Conservation (phyloP, 2,888 invertebrate genomes). For the Drosophila nigricruria region DNA sequence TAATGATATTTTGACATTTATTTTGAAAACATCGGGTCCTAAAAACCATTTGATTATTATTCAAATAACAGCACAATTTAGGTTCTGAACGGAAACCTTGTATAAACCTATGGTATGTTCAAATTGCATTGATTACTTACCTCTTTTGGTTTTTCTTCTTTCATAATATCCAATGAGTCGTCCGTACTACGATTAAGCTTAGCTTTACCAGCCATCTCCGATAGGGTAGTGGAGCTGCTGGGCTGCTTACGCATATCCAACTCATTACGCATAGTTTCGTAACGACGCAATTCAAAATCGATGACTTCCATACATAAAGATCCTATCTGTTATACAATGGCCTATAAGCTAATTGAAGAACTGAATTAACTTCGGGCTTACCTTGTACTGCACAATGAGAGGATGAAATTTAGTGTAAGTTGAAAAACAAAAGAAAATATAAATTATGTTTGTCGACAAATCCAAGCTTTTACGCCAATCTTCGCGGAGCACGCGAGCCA, state of each 20-base stretch:
- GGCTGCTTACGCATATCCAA: slow-evolving; percentile 87
- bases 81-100: background rate
- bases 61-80: no score
- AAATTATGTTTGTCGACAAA: slow-evolving; percentile 97
- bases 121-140: slow-evolving; percentile 47
- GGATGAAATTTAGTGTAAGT: slow-evolving; percentile 97
- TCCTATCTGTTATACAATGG: slow-evolving; percentile 89
- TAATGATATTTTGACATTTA: no score
- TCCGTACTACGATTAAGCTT: slow-evolving; percentile 83
- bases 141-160: slow-evolving; percentile 85
- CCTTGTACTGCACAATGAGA: slow-evolving; percentile 97
- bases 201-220: slow-evolving; percentile 83
- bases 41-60: no score
- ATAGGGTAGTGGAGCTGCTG: slow-evolving; percentile 75
- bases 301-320: slow-evolving; percentile 98
- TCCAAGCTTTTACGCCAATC: slow-evolving; percentile 99
- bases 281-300: slow-evolving; percentile 96
- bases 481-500: slow-evolving; percentile 97
- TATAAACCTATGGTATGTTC: background rate
- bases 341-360: background rate
- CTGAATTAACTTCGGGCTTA: slow-evolving; percentile 79
- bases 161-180: slow-evolving; percentile 85
- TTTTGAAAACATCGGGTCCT: no score
- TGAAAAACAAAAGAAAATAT: slow-evolving; percentile 98
- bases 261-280: slow-evolving; percentile 95